Evolutionary conservation across 2,888 invertebrate species (phyloP), one percentile per base, ranked within the genome.

Genomic region (Mongoloraphidia duomilia): DNA sequence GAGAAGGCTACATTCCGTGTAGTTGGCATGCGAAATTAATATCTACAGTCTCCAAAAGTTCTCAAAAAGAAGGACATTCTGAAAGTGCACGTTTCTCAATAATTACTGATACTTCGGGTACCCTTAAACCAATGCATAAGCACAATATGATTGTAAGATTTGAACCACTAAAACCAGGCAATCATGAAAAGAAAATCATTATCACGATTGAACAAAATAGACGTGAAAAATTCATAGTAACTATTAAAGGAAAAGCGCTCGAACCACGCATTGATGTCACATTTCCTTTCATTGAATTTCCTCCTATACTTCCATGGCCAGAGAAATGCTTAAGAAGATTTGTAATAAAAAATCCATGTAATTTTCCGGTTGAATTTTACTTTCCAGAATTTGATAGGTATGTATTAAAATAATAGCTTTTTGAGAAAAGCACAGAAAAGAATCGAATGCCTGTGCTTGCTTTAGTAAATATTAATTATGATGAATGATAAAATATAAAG

Each of bases 301-400:
- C 73, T 5, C 76, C 83, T 1, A 72, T 76, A 1, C 61, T 82
- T 49, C 83, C 83, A 0, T 79, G 79, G 69, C 71, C 76, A 13
- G 64, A 68, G 40, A 72, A 73, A 3, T 72, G 72, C n/a, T 75
- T 77, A 44, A 69, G 73, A 52, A 72, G 68, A 53, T 73, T 84
- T 51, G 70, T 72, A 4, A 61, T 85, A 8, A 73, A 74, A 49
- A 85, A 85, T 62, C 73, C 74, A 1, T 79, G 79, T 52, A 63
- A 70, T 5, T 79, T 78, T 63, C 79, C 83, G 0, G 69, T 84
- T 14, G 84, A 84, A 64, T 68, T 82, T 44, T 80, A 78, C 59
- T 77, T 82, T 63, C 67, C 79, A 13, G 82, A 84, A 61, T 76
- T 75, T 59, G 82, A 84, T 61, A 61, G 65, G 80, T 80, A 67